These are phyloP conservation scores for cattle (Bos taurus) DNA, from an alignment of 2,113 vertebrate species.

Conservation along the genomic window ARS-UCD2.0 NC_037354.1:13121501-13122000, in stretches of 20 bases:
- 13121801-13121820: not conserved
- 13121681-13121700: not conserved
- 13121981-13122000: not conserved
- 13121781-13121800: not conserved
- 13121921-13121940: not conserved
- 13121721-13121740: not conserved
- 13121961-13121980: not conserved
- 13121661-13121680: not conserved
- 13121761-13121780: not conserved
- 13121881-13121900: not conserved
- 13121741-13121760: not conserved
- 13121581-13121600: not conserved
- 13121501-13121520: constrained; percentile 31
- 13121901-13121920: not conserved
- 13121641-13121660: not conserved
- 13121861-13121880: not conserved
- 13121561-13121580: not conserved
- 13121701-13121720: not conserved
- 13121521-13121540: constrained; percentile 24
- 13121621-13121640: not conserved
- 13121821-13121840: not conserved
- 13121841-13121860: not conserved
- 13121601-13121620: not conserved
- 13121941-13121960: not conserved
- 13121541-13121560: not conserved